A percentile compares a stretch with the other conserved stretches of the same genome.
phyloP scores from a whole-genome alignment of 2,888 invertebrate genomes.

The Alviniconcha strummeri region DNA sequence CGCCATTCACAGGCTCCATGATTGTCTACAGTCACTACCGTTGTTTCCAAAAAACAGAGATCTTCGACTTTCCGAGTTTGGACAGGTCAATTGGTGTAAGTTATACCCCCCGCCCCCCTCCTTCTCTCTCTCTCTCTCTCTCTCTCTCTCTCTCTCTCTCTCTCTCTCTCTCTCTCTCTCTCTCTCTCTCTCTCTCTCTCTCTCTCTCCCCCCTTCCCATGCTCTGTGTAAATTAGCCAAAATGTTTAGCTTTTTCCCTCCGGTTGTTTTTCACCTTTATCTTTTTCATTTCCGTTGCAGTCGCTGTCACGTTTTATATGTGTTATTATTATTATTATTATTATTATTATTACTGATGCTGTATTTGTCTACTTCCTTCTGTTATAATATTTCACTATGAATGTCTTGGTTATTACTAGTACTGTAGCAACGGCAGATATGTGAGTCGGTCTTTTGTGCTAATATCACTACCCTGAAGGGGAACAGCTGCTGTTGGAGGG shows the following conservation, averaged over 20 bases:
- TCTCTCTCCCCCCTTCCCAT: not conserved
- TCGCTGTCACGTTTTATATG: not conserved
- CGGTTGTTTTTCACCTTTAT: not conserved
- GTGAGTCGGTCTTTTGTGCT: too few species aligned
- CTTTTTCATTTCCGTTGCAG: not conserved
- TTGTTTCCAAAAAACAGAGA: not conserved
- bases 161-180: slow-evolving; percentile 17
- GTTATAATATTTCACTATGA: not conserved
- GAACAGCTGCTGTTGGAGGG: too few species aligned
- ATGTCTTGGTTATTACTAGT: not conserved
- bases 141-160: slow-evolving; percentile 17
- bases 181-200: slow-evolving; percentile 17
- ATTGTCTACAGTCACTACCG: not conserved
- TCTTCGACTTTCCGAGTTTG: not conserved
- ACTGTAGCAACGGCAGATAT: too few species aligned
- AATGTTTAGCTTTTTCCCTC: not conserved
- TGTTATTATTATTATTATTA: too few species aligned
- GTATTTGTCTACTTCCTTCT: not conserved
- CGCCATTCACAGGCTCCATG: not conserved
- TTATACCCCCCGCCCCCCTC: not conserved
- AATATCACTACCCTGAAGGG: too few species aligned
- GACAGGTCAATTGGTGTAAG: not conserved
- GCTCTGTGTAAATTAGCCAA: not conserved
- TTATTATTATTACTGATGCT: not conserved
- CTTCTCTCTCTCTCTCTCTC: slow-evolving; percentile 14